These are phyloP conservation scores for Spea bombifrons DNA, from an alignment of 2,113 vertebrate species.

Conservation along the genomic window DNA sequence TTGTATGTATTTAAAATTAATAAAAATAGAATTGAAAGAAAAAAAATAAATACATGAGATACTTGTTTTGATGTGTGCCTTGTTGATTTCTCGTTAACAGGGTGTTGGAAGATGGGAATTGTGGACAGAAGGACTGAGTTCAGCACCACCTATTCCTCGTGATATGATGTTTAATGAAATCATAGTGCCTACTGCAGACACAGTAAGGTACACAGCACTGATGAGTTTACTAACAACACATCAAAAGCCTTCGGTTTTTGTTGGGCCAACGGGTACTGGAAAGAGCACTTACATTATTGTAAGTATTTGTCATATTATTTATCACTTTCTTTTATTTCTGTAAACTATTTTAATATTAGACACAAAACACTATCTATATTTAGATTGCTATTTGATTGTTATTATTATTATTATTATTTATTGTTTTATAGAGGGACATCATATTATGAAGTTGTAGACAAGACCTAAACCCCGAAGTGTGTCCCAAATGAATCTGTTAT, in stretches of 20 bases:
- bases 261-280: constrained; percentile 87
- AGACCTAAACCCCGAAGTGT: too few species aligned
- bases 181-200: constrained; percentile 90
- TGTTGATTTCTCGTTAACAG: constrained; percentile 57
- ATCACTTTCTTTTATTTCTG: too few species aligned
- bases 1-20: too few species aligned
- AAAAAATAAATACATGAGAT: too few species aligned
- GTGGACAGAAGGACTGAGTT: constrained; percentile 74
- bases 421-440: too few species aligned
- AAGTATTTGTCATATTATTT: constrained; percentile 56
- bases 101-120: constrained; percentile 81
- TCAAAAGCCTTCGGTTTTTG: constrained; percentile 81
- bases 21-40: too few species aligned
- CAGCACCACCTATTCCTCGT: constrained; percentile 68
- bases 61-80: neutral
- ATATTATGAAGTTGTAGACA: too few species aligned
- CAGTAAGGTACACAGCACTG: constrained; percentile 74
- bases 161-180: constrained; percentile 86
- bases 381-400: too few species aligned
- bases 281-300: constrained; percentile 88
- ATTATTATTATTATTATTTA: too few species aligned
- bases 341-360: too few species aligned
- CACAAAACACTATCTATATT: too few species aligned
- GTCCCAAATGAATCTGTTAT: too few species aligned
- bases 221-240: constrained; percentile 82